These are phyloP conservation scores for Esperia sulphurella DNA, from an alignment of 2,888 invertebrate genomes.

Conservation along the genomic window DNA sequence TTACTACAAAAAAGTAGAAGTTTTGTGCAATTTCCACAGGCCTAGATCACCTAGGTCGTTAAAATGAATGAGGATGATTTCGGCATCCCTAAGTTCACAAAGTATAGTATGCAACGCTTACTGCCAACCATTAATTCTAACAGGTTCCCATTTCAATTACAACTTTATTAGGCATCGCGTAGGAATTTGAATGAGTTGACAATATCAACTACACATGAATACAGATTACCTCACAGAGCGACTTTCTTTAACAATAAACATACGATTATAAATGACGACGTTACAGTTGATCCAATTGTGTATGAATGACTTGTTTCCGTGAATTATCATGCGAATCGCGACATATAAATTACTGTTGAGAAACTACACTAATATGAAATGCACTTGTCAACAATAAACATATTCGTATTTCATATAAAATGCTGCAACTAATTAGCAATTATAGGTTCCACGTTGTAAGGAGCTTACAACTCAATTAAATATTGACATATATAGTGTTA, in stretches of 20 bases:
- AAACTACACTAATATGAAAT: constrained; percentile 3
- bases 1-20: too few relatives aligned
- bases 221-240: background rate
- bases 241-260: constrained; percentile 4
- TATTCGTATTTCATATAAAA: too few relatives aligned
- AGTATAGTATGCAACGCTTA: background rate
- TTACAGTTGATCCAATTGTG: constrained; percentile 41
- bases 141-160: background rate
- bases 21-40: too few relatives aligned
- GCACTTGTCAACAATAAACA: background rate
- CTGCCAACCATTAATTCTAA: background rate
- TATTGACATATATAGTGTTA: too few relatives aligned
- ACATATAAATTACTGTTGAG: constrained; percentile 3
- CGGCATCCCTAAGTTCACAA: too few relatives aligned
- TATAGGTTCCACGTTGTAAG: too few relatives aligned
- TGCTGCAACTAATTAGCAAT: too few relatives aligned
- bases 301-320: constrained; percentile 30
- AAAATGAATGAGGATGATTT: too few relatives aligned
- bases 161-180: background rate
- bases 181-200: background rate
- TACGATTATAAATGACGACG: constrained; percentile 1
- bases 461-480: too few relatives aligned
- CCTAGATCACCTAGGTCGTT: too few relatives aligned
- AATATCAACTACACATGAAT: too few relatives aligned
- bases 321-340: constrained; percentile 16